Evolutionary conservation across 1,140 invertebrate species (phyloP), one percentile per base, ranked within the genome.

Genomic region (Halesus radiatus): DNA sequence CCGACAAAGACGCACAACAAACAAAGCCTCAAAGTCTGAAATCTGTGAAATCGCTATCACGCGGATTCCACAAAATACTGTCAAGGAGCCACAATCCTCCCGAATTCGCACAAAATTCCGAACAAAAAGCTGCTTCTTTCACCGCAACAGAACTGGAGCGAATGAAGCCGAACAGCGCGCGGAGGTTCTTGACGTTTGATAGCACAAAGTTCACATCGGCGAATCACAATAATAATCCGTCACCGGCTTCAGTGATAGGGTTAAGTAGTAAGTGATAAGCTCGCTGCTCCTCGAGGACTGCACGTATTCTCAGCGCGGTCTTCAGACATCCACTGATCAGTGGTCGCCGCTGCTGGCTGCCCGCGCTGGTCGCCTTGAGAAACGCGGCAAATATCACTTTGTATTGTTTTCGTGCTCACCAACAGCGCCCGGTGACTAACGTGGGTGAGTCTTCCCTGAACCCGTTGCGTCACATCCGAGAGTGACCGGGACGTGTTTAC

Each of bases 401-500:
- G 52, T 54, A 73, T 73, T 52, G 37, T 73, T 73, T 22, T 73
- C 50, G 20, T 53, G 26, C 20, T n/a, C 37, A 45, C 37, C 29
- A 22, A 0, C 66, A 32, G 37, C 37, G 8, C 10, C 13, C 37
- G 29, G 52, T 52, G 20, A 15, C 26, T 45, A 22, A 18, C 26
- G 52, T 16, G 70, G 45, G 45, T 18, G 29, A 16, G 66, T 29
- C 66, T 70, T 70, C 66, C 29, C 66, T 45, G 66, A 45, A 45
- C 70, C 70, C 70, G 50, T 73, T 54, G 50, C 70, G 70, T 73
- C 70, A 73, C 70, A 73, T 52, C 70, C 50, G 70, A 52, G 22
- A 52, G 52, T 53, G 50, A 16, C 22, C 22, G 70, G 37, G 32
- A 70, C 37, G n/a, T 29, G 62, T 56, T 56, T 13, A 22, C 54